These are phyloP conservation scores for Syngnathus typhle DNA, from an alignment of 2,113 vertebrate species.

Conservation along the genomic window DNA sequence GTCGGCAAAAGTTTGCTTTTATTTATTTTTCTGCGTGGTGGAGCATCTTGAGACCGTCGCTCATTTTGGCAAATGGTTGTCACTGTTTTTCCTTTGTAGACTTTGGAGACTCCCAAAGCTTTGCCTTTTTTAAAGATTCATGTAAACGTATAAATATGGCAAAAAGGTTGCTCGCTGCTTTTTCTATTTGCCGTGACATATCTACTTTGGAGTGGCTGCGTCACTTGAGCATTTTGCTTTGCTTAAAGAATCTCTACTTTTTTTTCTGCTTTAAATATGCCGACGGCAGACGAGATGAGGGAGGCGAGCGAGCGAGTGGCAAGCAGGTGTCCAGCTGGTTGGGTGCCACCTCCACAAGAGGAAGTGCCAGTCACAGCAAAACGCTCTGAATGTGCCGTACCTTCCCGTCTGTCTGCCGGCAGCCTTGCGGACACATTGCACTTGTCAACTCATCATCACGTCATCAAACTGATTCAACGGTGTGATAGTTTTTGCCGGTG, in stretches of 20 bases:
- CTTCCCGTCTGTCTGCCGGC: slow-evolving; percentile 16
- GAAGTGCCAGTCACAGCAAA: slow-evolving; percentile 30
- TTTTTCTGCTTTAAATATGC: neutral
- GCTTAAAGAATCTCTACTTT: neutral
- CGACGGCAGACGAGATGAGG: slow-evolving; percentile 11
- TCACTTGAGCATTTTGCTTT: neutral
- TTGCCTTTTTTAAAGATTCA: slow-evolving; percentile 7
- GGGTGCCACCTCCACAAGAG: slow-evolving; percentile 33
- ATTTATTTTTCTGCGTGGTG: neutral
- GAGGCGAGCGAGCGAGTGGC: neutral
- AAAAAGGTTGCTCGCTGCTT: slow-evolving; percentile 22
- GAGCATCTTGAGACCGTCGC: neutral
- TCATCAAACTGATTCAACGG: slow-evolving; percentile 38
- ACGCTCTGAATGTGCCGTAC: slow-evolving; percentile 21
- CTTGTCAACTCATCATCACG: slow-evolving; percentile 58
- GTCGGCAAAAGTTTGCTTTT: slow-evolving; percentile 34
- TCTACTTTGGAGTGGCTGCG: neutral
- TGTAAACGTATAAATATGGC: slow-evolving; percentile 36
- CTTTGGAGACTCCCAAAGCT: neutral
- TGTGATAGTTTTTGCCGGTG: neutral
- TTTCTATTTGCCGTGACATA: slow-evolving; percentile 6
- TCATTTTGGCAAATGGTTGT: slow-evolving; percentile 39
- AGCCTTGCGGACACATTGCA: slow-evolving; percentile 34
- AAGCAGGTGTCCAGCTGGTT: slow-evolving; percentile 35
- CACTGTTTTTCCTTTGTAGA: slow-evolving; percentile 15